Conservation (phyloP, 2,888 invertebrate genomes). For the Lymantria monacha region DNA sequence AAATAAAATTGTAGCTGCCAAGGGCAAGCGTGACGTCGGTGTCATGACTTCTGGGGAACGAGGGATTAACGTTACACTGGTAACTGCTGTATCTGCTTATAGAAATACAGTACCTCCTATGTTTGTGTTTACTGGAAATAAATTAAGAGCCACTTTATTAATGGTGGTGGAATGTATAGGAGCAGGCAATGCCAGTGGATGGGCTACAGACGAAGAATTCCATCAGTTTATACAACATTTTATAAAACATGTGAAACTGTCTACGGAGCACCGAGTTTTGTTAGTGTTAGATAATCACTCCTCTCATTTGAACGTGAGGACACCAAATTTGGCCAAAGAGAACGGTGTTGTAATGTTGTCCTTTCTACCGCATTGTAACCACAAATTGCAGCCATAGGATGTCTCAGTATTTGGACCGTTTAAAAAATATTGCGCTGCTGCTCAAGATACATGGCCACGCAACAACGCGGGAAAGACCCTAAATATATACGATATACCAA, state of each 20-base stretch:
- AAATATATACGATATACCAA: conserved; percentile 27
- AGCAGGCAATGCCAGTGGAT: conserved; percentile 12
- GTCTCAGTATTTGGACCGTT: conserved; percentile 21
- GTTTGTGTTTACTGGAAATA: background rate
- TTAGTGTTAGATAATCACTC: conserved; percentile 27
- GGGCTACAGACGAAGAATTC: conserved; percentile 2
- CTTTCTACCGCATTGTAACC: conserved; percentile 18
- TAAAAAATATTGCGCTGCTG: conserved; percentile 13
- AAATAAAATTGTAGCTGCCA: background rate
- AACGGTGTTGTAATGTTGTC: conserved; percentile 25
- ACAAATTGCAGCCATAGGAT: conserved; percentile 20
- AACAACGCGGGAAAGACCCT: conserved; percentile 17
- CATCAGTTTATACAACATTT: conserved; percentile 6
- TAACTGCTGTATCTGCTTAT: background rate
- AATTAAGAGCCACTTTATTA: background rate
- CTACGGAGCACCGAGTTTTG: conserved; percentile 9
- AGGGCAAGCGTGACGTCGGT: background rate
- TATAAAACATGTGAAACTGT: conserved; percentile 11
- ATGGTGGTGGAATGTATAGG: conserved; percentile 1
- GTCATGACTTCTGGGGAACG: background rate
- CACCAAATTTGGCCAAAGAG: conserved; percentile 15
- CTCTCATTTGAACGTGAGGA: conserved; percentile 24
- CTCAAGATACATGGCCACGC: conserved; percentile 23
- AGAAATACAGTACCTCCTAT: background rate
- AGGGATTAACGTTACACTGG: background rate